These are phyloP conservation scores for Trypoxylon attenuatum DNA, from an alignment of 2,888 invertebrate species.

Conservation along the genomic window DNA sequence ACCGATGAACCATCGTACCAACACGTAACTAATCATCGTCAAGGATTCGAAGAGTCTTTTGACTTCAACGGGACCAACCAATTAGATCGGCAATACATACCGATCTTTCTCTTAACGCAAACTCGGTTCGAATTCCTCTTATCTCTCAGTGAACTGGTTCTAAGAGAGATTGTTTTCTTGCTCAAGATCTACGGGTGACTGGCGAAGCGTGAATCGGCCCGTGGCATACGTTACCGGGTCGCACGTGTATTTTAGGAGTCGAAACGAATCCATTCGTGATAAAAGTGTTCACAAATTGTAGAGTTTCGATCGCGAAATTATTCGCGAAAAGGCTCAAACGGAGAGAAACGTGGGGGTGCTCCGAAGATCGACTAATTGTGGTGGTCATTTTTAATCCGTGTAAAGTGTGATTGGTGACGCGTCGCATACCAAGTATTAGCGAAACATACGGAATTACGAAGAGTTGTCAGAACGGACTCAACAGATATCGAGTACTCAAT, in stretches of 20 bases:
- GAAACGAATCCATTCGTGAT: too few species aligned
- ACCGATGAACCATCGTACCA: too few species aligned
- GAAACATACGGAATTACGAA: constrained; percentile 10
- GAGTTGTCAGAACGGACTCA: background rate
- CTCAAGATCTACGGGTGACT: background rate
- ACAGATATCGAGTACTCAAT: background rate
- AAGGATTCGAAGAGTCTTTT: too few species aligned
- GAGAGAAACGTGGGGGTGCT: background rate
- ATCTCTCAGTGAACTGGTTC: background rate
- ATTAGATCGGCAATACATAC: too few species aligned
- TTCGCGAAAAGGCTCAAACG: too few species aligned
- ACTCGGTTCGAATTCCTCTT: constrained; percentile 1
- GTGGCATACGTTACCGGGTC: background rate
- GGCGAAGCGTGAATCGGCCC: background rate
- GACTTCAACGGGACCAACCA: too few species aligned
- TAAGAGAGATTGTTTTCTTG: background rate
- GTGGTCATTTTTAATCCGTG: constrained; percentile 8
- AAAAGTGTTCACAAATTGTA: too few species aligned
- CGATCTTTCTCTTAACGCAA: too few species aligned
- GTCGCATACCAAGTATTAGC: constrained; percentile 2
- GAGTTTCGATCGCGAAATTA: too few species aligned
- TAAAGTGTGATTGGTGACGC: constrained; percentile 29
- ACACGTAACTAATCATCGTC: too few species aligned
- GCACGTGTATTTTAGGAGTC: background rate
- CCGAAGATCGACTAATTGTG: constrained; percentile 6